phyloP scores from a whole-genome alignment of 2,797 vertebrate genomes.

The Hirundo rustica region DNA sequence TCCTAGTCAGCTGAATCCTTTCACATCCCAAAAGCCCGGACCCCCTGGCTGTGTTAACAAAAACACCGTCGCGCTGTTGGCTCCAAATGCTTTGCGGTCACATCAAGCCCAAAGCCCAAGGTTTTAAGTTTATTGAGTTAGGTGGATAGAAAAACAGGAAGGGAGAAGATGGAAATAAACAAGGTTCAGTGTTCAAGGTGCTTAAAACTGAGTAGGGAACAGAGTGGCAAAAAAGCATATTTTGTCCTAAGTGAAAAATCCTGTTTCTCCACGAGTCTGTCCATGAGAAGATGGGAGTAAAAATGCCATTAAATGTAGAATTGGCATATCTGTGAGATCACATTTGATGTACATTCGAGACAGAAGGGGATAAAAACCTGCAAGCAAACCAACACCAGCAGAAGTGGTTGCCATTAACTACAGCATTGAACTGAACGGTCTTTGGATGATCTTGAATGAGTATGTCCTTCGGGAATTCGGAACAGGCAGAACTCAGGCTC shows the following conservation, averaged over 20 bases:
- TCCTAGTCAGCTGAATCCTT: slow-evolving; percentile 33
- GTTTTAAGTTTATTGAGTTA: not conserved
- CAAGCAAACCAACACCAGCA: not conserved
- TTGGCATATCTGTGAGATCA: not conserved
- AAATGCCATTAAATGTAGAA: not conserved
- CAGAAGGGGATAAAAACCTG: not conserved
- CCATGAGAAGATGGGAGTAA: not conserved
- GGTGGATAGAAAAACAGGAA: not conserved
- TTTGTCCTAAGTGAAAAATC: not conserved
- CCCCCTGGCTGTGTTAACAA: not conserved
- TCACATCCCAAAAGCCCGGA: not conserved
- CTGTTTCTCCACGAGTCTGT: not conserved
- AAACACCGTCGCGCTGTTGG: not conserved
- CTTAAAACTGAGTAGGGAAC: not conserved
- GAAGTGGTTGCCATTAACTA: not conserved
- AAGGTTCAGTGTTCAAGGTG: not conserved
- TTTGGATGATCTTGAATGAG: not conserved
- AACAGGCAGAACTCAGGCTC: not conserved
- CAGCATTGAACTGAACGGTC: not conserved
- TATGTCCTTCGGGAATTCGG: not conserved
- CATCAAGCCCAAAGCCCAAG: not conserved
- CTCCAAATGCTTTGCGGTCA: not conserved
- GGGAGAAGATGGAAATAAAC: not conserved
- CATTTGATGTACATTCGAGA: not conserved
- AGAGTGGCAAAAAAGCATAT: not conserved